Evolutionary conservation across 2,797 vertebrate genomes (phyloP).

Genomic region (Dermochelys coriacea): DNA sequence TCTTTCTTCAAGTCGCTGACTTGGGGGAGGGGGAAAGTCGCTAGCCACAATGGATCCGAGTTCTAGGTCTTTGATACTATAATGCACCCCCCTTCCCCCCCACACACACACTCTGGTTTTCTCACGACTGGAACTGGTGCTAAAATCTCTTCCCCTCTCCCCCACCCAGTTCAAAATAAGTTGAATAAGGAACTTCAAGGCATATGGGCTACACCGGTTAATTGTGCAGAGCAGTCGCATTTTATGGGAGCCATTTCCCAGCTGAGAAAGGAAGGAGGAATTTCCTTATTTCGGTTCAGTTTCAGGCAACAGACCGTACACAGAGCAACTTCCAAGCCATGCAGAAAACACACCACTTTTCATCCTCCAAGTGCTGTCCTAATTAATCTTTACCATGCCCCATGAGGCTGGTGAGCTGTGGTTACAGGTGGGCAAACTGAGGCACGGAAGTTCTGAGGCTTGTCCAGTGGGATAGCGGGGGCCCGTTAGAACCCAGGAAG

Average conservation of each 20-base stretch:
- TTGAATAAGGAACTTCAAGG: constrained; percentile 66
- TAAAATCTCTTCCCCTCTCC: neutral
- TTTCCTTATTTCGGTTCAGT: constrained; percentile 46
- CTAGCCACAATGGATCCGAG: neutral
- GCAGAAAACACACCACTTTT: neutral
- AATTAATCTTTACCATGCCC: fast-evolving
- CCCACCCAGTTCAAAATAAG: constrained; percentile 23
- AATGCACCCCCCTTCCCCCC: neutral
- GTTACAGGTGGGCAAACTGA: neutral
- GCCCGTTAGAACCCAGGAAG: constrained; percentile 4
- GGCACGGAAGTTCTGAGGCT: neutral
- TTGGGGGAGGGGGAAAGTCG: neutral
- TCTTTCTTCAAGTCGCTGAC: constrained; percentile 1
- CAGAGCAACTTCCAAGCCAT: neutral
- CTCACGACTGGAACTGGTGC: neutral
- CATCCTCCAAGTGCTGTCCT: neutral
- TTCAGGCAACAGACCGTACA: constrained; percentile 30
- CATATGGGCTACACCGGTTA: constrained; percentile 60
- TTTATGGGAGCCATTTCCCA: constrained; percentile 58
- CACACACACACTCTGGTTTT: neutral
- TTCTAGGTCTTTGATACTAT: constrained; percentile 18
- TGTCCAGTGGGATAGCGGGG: neutral
- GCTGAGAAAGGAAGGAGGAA: constrained; percentile 48
- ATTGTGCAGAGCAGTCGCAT: neutral
- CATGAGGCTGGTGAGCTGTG: neutral